Conservation (phyloP, 1,140 invertebrate genomes). For the Penaeus indicus region DNA sequence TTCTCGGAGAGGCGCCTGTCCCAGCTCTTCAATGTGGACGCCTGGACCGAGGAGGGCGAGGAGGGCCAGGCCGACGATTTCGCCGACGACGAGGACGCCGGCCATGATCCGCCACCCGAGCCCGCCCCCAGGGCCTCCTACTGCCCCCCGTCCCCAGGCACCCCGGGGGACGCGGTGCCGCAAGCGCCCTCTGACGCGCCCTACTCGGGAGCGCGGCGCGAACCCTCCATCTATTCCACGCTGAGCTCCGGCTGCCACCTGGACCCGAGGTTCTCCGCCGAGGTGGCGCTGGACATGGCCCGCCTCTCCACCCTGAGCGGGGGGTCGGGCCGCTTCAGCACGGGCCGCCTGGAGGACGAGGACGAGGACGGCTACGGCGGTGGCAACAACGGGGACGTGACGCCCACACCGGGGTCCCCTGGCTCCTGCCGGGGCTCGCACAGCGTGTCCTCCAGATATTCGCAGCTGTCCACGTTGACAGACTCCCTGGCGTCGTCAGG, state of each 20-base stretch:
- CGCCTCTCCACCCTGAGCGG: slow-evolving; percentile 63
- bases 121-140: slow-evolving; percentile 68
- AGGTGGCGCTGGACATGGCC: slow-evolving; percentile 61
- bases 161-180: slow-evolving; percentile 67
- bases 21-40: slow-evolving; percentile 81
- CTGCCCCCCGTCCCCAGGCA: slow-evolving; percentile 66
- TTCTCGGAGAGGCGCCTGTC: slow-evolving; percentile 75
- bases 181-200: slow-evolving; percentile 76
- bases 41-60: slow-evolving; percentile 69
- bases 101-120: slow-evolving; percentile 66
- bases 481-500: slow-evolving; percentile 54
- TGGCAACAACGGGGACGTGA: slow-evolving; percentile 58
- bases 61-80: slow-evolving; percentile 57
- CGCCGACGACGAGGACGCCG: slow-evolving; percentile 62
- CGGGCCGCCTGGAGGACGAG: slow-evolving; percentile 51
- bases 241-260: slow-evolving; percentile 53
- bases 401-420: slow-evolving; percentile 70
- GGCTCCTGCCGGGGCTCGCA: slow-evolving; percentile 76
- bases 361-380: slow-evolving; percentile 48
- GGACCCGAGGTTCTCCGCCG: slow-evolving; percentile 61
- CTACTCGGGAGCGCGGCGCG: slow-evolving; percentile 23
- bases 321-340: slow-evolving; percentile 54
- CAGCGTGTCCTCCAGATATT: slow-evolving; percentile 48
- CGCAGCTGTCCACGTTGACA: slow-evolving; percentile 69
- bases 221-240: slow-evolving; percentile 53